Percentiles rank a stretch among this genome's conserved stretches.
Evolutionary conservation across 2,113 vertebrate species (phyloP).

Genomic region (Charadrius vociferus): DNA sequence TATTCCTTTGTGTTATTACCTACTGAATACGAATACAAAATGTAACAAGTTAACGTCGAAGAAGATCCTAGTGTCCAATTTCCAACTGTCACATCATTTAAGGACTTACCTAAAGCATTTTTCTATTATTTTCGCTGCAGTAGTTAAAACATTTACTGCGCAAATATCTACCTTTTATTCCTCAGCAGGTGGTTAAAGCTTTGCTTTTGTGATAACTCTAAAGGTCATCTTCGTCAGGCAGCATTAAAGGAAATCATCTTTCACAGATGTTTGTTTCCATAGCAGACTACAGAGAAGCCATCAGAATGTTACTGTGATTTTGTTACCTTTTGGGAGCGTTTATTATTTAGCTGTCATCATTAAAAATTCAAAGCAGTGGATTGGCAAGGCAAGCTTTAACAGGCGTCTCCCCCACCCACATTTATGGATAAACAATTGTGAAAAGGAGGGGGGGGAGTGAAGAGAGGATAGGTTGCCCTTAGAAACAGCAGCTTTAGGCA

Average conservation of each 20-base stretch:
- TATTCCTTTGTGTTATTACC: not conserved
- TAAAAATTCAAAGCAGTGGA: slow-evolving; percentile 55
- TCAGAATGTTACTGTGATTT: not conserved
- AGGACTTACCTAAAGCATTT: not conserved
- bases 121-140: not conserved
- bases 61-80: not conserved
- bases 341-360: slow-evolving; percentile 55
- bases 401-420: not conserved
- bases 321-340: slow-evolving; percentile 3
- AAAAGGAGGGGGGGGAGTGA: not conserved
- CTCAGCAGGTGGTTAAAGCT: slow-evolving; percentile 5
- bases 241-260: slow-evolving; percentile 7
- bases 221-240: slow-evolving; percentile 16
- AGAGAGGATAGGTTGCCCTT: not conserved
- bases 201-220: not conserved
- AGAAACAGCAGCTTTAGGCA: not conserved
- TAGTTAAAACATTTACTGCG: not conserved
- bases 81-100: not conserved
- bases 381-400: not conserved
- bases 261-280: slow-evolving; percentile 44
- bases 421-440: not conserved
- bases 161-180: not conserved
- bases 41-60: not conserved
- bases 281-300: not conserved
- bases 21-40: not conserved